These are phyloP conservation scores for Tragelaphus scriptus DNA, from an alignment of 2,113 vertebrate genomes.

Conservation along the genomic window DNA sequence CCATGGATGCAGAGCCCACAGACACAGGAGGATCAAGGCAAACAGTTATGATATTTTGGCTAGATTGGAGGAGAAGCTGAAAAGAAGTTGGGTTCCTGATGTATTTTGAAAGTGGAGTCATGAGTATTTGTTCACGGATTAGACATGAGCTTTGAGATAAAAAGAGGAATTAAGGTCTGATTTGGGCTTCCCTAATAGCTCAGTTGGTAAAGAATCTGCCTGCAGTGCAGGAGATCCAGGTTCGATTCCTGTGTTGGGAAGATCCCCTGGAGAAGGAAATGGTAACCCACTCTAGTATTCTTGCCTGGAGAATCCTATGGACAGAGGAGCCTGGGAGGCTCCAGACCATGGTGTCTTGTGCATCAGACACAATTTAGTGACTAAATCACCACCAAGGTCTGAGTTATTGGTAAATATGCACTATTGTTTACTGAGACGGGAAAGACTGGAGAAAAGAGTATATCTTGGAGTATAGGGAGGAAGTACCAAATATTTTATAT, in stretches of 20 bases:
- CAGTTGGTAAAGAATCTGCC: background rate
- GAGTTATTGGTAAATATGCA: background rate
- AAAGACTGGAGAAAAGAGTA: background rate
- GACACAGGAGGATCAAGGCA: background rate
- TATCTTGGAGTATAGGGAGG: background rate
- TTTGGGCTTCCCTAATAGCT: background rate
- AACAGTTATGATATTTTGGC: background rate
- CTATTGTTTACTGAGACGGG: background rate
- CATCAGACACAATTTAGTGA: background rate
- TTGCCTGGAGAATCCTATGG: background rate
- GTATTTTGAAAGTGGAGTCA: background rate
- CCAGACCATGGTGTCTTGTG: background rate
- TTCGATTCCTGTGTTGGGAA: background rate
- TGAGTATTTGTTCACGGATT: background rate
- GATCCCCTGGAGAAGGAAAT: background rate
- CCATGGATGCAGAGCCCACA: background rate
- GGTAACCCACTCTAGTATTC: background rate
- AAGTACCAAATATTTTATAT: background rate
- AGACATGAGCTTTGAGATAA: background rate
- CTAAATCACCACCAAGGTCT: background rate
- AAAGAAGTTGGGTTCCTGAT: background rate
- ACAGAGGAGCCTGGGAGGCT: background rate
- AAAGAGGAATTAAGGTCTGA: background rate
- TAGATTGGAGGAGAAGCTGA: background rate
- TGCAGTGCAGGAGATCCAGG: background rate